Evolutionary conservation across 1,140 invertebrate species (phyloP).

Genomic region (Philotrypesis tridentata): DNA sequence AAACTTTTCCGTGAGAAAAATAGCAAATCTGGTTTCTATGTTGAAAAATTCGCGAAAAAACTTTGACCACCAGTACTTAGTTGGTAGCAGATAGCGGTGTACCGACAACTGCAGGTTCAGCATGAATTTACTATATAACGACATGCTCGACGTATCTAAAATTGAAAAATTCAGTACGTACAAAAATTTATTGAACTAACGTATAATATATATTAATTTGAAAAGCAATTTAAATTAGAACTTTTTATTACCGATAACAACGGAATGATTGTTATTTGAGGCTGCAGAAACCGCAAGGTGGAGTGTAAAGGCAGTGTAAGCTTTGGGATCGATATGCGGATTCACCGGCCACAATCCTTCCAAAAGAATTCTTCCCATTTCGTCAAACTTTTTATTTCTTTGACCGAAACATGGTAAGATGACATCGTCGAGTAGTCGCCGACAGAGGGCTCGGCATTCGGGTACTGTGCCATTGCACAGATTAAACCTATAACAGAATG

Average conservation of each 20-base stretch:
- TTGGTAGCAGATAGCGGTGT: slow-evolving; percentile 65
- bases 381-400: slow-evolving; percentile 56
- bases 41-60: slow-evolving; percentile 71
- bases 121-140: slow-evolving; percentile 67
- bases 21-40: slow-evolving; percentile 64
- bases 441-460: slow-evolving; percentile 66
- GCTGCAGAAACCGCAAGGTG: slow-evolving; percentile 59
- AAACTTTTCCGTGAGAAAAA: slow-evolving; percentile 66
- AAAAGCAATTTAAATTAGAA: no score
- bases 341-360: slow-evolving; percentile 70
- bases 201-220: background rate
- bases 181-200: background rate
- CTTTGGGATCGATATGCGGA: slow-evolving; percentile 66
- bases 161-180: slow-evolving; percentile 27
- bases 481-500: slow-evolving; percentile 73
- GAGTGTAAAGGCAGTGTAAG: slow-evolving; percentile 68
- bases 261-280: slow-evolving; percentile 66
- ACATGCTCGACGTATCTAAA: slow-evolving; percentile 60
- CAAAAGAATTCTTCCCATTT: slow-evolving; percentile 66
- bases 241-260: slow-evolving; percentile 60
- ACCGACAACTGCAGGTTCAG: slow-evolving; percentile 69
- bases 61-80: slow-evolving; percentile 64
- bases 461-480: slow-evolving; percentile 67
- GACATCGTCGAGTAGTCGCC: slow-evolving; percentile 66
- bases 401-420: slow-evolving; percentile 63